Evolutionary conservation across 2,797 vertebrate genomes (phyloP).

Genomic region (Uromys caudimaculatus): DNA sequence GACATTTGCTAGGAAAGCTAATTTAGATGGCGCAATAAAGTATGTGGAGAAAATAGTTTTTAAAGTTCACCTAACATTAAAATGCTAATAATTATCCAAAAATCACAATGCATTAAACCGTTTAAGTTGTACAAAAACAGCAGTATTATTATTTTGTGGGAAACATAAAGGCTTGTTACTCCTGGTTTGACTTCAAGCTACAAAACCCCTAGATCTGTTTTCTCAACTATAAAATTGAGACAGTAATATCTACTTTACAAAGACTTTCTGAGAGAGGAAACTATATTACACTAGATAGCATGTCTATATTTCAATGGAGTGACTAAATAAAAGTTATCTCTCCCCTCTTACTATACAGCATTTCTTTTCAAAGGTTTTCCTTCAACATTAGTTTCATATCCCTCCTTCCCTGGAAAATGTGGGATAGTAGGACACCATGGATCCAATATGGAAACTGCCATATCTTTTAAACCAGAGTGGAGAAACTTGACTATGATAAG

Average conservation of each 20-base stretch:
- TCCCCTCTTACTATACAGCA: not conserved
- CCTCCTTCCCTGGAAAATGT: slow-evolving; percentile 51
- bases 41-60: not conserved
- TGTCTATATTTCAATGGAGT: slow-evolving; percentile 44
- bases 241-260: slow-evolving; percentile 39
- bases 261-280: slow-evolving; percentile 61
- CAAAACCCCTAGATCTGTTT: slow-evolving; percentile 53
- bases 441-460: slow-evolving; percentile 11
- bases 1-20: slow-evolving; percentile 52
- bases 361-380: slow-evolving; percentile 60
- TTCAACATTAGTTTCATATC: slow-evolving; percentile 56
- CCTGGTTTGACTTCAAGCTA: slow-evolving; percentile 32
- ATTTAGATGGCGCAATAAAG: slow-evolving; percentile 44
- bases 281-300: slow-evolving; percentile 27
- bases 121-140: slow-evolving; percentile 7
- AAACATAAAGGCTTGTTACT: slow-evolving; percentile 50
- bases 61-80: slow-evolving; percentile 62
- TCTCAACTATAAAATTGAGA: slow-evolving; percentile 40
- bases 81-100: slow-evolving; percentile 52
- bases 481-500: slow-evolving; percentile 39
- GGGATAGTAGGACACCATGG: slow-evolving; percentile 25
- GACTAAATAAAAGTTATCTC: slow-evolving; percentile 57
- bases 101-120: slow-evolving; percentile 54
- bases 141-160: slow-evolving; percentile 16
- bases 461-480: slow-evolving; percentile 52